These are phyloP conservation scores for Cyclopterus lumpus DNA, from an alignment of 2,797 vertebrate genomes.

Conservation along the genomic window DNA sequence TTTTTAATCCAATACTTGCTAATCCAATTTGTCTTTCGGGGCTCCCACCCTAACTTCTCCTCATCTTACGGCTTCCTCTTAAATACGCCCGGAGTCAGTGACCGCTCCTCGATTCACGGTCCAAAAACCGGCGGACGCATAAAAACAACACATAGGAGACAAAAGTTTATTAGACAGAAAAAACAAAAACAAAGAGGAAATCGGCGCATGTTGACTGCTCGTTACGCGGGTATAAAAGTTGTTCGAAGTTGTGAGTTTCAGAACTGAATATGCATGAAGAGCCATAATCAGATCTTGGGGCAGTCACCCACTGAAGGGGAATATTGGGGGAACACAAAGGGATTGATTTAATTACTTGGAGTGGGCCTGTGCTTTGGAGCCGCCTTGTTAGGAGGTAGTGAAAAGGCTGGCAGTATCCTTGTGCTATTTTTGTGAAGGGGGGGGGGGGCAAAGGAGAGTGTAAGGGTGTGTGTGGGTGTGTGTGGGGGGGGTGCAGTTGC, in stretches of 20 bases:
- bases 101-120: conserved; percentile 81
- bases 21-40: conserved; percentile 99
- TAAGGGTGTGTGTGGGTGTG: neutral
- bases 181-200: conserved; percentile 74
- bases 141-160: neutral
- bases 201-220: conserved; percentile 87
- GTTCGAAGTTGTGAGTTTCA: conserved; percentile 89
- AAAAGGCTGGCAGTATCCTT: conserved; percentile 92
- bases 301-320: conserved; percentile 90
- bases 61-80: conserved; percentile 86
- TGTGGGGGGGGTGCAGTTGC: conserved; percentile 51
- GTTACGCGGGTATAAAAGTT: conserved; percentile 76
- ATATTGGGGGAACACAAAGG: conserved; percentile 96
- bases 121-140: conserved; percentile 33
- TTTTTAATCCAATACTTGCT: conserved; percentile 99
- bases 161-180: conserved; percentile 5
- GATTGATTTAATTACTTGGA: conserved; percentile 99
- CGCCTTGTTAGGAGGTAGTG: conserved; percentile 92
- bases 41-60: conserved; percentile 93
- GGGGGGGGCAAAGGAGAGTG: conserved; percentile 24
- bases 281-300: conserved; percentile 96
- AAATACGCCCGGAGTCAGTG: conserved; percentile 85
- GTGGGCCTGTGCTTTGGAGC: conserved; percentile 92
- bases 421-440: conserved; percentile 72
- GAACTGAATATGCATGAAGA: conserved; percentile 97